Percentiles rank a stretch among this genome's conserved stretches.
phyloP scores from a whole-genome alignment of 35 echinoderm and acorn worm genomes.

The Amphiura filiformis region DNA sequence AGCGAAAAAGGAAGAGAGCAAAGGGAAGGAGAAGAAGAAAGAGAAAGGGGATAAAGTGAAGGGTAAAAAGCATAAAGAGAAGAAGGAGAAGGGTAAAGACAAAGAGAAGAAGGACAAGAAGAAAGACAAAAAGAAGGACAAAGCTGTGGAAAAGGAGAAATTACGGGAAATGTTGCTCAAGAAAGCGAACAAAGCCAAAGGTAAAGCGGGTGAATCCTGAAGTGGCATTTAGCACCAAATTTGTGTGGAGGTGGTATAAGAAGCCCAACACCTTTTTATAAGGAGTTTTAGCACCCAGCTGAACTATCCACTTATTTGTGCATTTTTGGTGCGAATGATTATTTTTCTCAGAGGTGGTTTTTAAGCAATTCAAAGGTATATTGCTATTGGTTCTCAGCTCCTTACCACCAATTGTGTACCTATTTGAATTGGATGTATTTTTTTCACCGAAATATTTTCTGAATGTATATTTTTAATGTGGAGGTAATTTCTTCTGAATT shows the following conservation, averaged over 20 bases:
- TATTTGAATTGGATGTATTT: no score
- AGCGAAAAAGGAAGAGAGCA: conserved; percentile 31
- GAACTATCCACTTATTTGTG: not conserved
- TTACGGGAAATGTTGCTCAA: not conserved
- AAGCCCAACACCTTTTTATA: not conserved
- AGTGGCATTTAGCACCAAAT: not conserved
- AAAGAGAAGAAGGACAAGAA: conserved; percentile 2
- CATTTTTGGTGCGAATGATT: not conserved
- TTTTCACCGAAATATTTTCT: no score
- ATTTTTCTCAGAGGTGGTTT: not conserved
- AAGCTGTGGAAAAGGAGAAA: not conserved
- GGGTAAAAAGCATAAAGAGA: conserved; percentile 24
- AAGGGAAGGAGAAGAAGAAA: conserved; percentile 2
- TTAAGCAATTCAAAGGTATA: not conserved
- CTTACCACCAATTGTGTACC: no score
- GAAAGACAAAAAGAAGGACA: conserved; percentile 35
- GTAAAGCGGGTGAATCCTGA: not conserved
- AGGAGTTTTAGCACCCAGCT: not conserved
- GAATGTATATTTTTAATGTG: no score
- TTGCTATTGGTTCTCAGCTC: no score
- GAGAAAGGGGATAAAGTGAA: not conserved
- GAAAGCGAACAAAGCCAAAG: not conserved
- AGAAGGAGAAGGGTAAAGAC: not conserved
- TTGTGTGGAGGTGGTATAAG: not conserved
- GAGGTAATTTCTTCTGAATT: no score